Evolutionary conservation across 2,113 vertebrate species (phyloP), one percentile per base, ranked within the genome.

Genomic region (Zootoca vivipara): DNA sequence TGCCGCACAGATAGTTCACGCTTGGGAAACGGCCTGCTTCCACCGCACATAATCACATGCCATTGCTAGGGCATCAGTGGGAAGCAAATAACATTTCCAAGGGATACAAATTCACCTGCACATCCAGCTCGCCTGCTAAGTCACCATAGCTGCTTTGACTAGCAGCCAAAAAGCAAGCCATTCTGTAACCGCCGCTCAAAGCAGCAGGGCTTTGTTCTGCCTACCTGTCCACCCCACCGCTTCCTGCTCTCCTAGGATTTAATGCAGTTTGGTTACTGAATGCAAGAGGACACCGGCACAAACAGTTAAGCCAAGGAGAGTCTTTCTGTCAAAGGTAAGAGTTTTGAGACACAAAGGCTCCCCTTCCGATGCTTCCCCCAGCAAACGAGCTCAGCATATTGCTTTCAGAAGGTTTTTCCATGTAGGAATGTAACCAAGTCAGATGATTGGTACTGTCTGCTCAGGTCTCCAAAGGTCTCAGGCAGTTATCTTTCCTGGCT

Each of bases 1-100:
- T 4, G 4, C 70, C n/a, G 40, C 9, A 35, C 40, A 3, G 12
- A 5, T 18, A 24, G 0, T 1, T 42, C 0, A 0, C 0, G 30
- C 64, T 30, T 0, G 18, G 13, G 6, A 24, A 67, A 18, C 8
- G 0, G 1, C 1, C n/a, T 0, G 4, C 24, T 33, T 70, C 42
- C 52, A 24, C 7, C 0, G 4, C 24, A 8, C 3, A 28, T n/a
- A 38, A 65, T 10, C 18, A 15, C 30, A 15, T 20, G 4, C n/a
- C 1, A 28, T 1, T 3, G 20, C 56, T 35, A n/a, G 77, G 28
- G 42, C 73, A 28, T 22, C 38, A 26, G 70, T 5, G 10, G 58
- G 79, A 52, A 52, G 78, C 24, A 56, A n/a, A 46, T 18, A 13
- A 12, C 24, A 22, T 1, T 8, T 33, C 46, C 1, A 13, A 0